These are phyloP conservation scores for Microplitis mediator DNA, from an alignment of 1,140 invertebrate genomes.

Conservation along the genomic window DNA sequence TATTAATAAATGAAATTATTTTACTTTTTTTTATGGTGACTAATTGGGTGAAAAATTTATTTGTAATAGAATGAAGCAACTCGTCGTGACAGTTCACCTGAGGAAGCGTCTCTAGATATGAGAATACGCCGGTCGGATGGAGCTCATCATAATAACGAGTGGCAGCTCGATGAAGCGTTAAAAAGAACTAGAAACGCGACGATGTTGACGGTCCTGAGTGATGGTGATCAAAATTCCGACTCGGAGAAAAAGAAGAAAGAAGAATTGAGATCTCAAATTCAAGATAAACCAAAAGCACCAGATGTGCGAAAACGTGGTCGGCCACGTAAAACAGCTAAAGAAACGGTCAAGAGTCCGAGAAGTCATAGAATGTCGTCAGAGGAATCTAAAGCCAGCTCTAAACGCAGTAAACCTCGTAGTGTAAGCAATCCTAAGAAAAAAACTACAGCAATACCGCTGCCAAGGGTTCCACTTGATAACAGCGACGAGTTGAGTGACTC, in stretches of 20 bases:
- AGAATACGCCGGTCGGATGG: slow-evolving; percentile 30
- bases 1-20: neutral
- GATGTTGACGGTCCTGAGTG: slow-evolving; percentile 44
- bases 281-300: slow-evolving; percentile 56
- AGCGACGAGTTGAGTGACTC: slow-evolving; percentile 47
- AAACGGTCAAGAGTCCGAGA: slow-evolving; percentile 50
- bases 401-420: slow-evolving; percentile 43
- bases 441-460: slow-evolving; percentile 33
- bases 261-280: slow-evolving; percentile 40
- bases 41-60: neutral
- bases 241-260: slow-evolving; percentile 48
- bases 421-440: slow-evolving; percentile 45
- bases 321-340: slow-evolving; percentile 54
- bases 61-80: slow-evolving; percentile 24
- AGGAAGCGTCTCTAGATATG: slow-evolving; percentile 18
- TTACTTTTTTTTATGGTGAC: slow-evolving; percentile 5
- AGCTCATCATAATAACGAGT: slow-evolving; percentile 37
- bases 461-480: slow-evolving; percentile 43
- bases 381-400: slow-evolving; percentile 33
- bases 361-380: slow-evolving; percentile 36
- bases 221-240: slow-evolving; percentile 53
- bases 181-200: slow-evolving; percentile 45
- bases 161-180: slow-evolving; percentile 45
- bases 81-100: slow-evolving; percentile 30
- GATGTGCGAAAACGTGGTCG: slow-evolving; percentile 56